Conservation (phyloP, 2,797 vertebrate genomes). For the Tapera naevia region DNA sequence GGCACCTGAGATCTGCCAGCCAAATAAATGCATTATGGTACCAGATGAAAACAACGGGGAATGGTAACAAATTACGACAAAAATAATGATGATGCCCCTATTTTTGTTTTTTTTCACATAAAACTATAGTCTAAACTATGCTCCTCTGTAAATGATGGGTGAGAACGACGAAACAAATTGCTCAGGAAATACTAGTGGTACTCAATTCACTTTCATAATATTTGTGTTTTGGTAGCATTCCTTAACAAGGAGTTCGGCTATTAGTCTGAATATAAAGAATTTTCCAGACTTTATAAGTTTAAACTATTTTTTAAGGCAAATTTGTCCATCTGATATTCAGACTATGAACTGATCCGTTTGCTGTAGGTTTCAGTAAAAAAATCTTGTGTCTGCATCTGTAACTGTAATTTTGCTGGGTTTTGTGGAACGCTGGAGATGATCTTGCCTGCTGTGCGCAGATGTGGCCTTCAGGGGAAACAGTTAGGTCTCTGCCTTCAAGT, state of each 20-base stretch:
- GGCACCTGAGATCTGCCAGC: not conserved
- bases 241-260: not conserved
- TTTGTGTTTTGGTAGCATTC: not conserved
- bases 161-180: not conserved
- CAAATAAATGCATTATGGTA: not conserved
- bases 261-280: not conserved
- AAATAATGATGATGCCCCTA: not conserved
- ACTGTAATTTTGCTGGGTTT: not conserved
- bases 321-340: not conserved
- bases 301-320: not conserved
- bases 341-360: not conserved
- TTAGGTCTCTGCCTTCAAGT: not conserved
- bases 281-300: not conserved
- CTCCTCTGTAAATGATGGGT: not conserved
- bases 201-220: not conserved
- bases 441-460: not conserved
- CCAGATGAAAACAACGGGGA: not conserved
- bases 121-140: not conserved
- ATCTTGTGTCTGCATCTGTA: not conserved
- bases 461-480: not conserved
- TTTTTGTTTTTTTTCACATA: not conserved
- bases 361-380: not conserved
- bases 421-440: not conserved
- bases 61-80: not conserved
- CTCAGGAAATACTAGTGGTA: not conserved